Evolutionary conservation across 2,113 vertebrate species (phyloP).

Genomic region (Phrynocephalus versicolor): DNA sequence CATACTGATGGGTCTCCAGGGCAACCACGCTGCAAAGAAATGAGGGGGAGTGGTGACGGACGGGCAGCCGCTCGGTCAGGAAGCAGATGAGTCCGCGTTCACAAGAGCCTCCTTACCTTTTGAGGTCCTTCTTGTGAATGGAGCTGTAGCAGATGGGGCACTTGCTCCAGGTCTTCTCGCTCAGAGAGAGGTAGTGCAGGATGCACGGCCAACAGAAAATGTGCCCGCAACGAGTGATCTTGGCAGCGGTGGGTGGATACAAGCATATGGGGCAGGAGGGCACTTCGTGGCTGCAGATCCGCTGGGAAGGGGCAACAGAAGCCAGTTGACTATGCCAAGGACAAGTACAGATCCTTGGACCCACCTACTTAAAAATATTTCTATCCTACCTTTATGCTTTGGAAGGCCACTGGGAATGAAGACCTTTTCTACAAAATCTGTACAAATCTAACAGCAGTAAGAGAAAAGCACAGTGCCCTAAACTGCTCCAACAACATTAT

Average conservation of each 20-base stretch:
- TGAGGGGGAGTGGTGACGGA: conserved; percentile 17
- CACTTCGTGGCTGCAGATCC: conserved; percentile 97
- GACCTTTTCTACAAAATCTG: too few species aligned
- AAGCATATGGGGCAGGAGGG: conserved; percentile 98
- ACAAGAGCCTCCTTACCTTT: conserved; percentile 81
- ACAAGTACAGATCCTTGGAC: too few species aligned
- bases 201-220: conserved; percentile 99
- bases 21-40: conserved; percentile 86
- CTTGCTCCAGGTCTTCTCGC: conserved; percentile 95
- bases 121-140: conserved; percentile 90
- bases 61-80: background rate
- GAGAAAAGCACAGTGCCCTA: too few species aligned
- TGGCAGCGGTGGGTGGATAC: conserved; percentile 92
- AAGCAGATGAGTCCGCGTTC: background rate
- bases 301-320: conserved; percentile 70
- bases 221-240: conserved; percentile 96
- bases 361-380: too few species aligned
- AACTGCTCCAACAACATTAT: too few species aligned
- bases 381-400: too few species aligned
- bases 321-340: background rate
- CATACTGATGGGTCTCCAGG: conserved; percentile 92
- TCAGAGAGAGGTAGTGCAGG: conserved; percentile 94
- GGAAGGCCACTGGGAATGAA: too few species aligned
- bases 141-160: conserved; percentile 97
- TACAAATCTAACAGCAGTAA: too few species aligned